phyloP scores from a whole-genome alignment of 2,888 invertebrate species.

The Dasypogon diadema region DNA sequence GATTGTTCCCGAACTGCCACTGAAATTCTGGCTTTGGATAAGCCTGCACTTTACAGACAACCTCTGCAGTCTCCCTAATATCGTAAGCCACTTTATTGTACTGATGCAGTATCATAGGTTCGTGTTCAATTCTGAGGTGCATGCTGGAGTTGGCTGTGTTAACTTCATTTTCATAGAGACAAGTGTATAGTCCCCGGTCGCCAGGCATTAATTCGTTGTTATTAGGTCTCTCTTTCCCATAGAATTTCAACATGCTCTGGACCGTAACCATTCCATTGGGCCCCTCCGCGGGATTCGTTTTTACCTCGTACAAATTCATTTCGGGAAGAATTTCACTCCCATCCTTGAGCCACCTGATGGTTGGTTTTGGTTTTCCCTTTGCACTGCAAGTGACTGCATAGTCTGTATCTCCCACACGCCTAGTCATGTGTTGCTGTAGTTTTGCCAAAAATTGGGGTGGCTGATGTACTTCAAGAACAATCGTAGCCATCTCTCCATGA shows the following conservation, averaged over 20 bases:
- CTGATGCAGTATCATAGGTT: constrained; percentile 86
- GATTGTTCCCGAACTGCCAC: constrained; percentile 86
- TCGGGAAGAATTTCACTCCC: constrained; percentile 83
- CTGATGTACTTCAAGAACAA: constrained; percentile 87
- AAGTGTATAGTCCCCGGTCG: constrained; percentile 89
- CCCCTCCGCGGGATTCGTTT: constrained; percentile 81
- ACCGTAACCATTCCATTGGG: constrained; percentile 85
- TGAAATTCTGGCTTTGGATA: constrained; percentile 94
- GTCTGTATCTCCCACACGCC: constrained; percentile 82
- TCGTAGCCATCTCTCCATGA: constrained; percentile 85
- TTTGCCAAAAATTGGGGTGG: constrained; percentile 87
- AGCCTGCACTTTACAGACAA: constrained; percentile 89
- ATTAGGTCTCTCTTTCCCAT: constrained; percentile 81
- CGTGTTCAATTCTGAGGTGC: constrained; percentile 92
- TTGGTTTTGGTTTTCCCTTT: constrained; percentile 88
- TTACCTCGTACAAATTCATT: constrained; percentile 83
- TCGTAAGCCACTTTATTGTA: constrained; percentile 92
- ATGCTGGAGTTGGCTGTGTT: constrained; percentile 88
- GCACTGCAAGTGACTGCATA: constrained; percentile 87
- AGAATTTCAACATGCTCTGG: constrained; percentile 84
- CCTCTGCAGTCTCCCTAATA: constrained; percentile 84
- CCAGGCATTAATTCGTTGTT: constrained; percentile 83
- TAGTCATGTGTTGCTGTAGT: constrained; percentile 84
- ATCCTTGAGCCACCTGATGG: constrained; percentile 88
- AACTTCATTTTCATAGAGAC: constrained; percentile 90